These are phyloP conservation scores for Propithecus deckenii DNA, from an alignment of 2,797 vertebrate genomes.

Conservation along the genomic window DNA sequence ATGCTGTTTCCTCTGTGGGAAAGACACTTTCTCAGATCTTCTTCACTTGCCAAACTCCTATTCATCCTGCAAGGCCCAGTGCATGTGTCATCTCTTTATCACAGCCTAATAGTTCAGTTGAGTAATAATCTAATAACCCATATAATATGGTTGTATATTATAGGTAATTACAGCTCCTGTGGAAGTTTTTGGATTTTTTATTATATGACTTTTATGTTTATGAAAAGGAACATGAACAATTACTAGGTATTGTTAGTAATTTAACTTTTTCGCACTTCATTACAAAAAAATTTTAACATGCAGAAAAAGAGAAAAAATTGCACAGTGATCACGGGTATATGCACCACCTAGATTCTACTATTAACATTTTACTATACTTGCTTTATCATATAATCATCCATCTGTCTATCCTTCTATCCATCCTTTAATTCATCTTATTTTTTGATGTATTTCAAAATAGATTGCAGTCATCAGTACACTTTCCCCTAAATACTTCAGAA, in stretches of 20 bases:
- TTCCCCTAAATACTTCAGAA: constrained; percentile 13
- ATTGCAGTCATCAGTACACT: background rate
- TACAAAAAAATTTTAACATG: background rate
- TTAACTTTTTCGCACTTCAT: background rate
- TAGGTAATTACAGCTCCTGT: background rate
- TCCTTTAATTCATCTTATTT: background rate
- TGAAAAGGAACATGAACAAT: background rate
- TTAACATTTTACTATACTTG: background rate
- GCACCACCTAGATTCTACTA: background rate
- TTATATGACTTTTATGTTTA: constrained; percentile 17
- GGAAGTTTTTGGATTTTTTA: background rate
- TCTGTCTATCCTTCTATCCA: background rate
- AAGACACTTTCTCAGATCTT: background rate
- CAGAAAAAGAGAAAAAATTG: background rate
- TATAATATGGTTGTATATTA: background rate
- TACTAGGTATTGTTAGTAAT: background rate
- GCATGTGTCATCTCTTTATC: background rate
- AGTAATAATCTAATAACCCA: background rate
- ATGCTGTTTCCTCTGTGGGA: background rate
- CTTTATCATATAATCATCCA: background rate
- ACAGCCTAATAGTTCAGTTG: background rate
- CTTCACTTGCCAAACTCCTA: background rate
- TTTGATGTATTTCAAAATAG: constrained; percentile 12
- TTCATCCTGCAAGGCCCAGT: background rate
- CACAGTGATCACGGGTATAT: background rate